Evolutionary conservation across 2,113 vertebrate species (phyloP), one percentile per base, ranked within the genome.

Genomic region (Chinchilla lanigera): DNA sequence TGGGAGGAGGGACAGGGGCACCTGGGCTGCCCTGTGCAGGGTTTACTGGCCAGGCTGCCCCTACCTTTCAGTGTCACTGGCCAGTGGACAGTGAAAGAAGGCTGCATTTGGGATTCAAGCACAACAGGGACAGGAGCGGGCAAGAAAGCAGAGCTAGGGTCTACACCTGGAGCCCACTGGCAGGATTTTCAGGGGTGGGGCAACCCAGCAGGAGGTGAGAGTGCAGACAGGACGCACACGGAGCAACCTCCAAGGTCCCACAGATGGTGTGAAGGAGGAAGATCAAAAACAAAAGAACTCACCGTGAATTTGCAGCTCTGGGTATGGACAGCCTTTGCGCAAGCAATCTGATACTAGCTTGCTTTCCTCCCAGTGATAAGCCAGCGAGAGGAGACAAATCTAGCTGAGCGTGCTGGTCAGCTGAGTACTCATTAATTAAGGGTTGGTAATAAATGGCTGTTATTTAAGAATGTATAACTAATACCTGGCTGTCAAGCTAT

Each of bases 361-460:
- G 10, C 71, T 73, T 54, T 92, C 33, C 54, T 81, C 63, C 50
- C 67, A 67, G 61, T 41, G 11, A 20, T 78, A 54, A 82, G 41
- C 17, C 56, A 41, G 65, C 26, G 73, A 89, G 54, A 28, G 61
- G 35, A 75, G 4, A 30, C 47, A 61, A 69, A 63, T 71, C 86
- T 73, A 26, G 54, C 9, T 47, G 50, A 61, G n/a, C 38, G 1
- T 58, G 44, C 35, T 7, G 47, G 78, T 77, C 86, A 92, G 24
- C 7, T 24, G n/a, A n/a, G 38, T n/a, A 52, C 67, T 60, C 20
- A 10, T 89, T 95, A 93, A 96, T 96, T 94, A 97, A 96, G 50
- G 28, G 28, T 24, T 85, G 86, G 60, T 7, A 1, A 75, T 84
- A 69, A 91, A 38, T 86, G 67, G 47, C 75, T 80, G 78, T 73